Conservation (phyloP, 1,140 invertebrate species). For the Brachionus paranguensis region DNA sequence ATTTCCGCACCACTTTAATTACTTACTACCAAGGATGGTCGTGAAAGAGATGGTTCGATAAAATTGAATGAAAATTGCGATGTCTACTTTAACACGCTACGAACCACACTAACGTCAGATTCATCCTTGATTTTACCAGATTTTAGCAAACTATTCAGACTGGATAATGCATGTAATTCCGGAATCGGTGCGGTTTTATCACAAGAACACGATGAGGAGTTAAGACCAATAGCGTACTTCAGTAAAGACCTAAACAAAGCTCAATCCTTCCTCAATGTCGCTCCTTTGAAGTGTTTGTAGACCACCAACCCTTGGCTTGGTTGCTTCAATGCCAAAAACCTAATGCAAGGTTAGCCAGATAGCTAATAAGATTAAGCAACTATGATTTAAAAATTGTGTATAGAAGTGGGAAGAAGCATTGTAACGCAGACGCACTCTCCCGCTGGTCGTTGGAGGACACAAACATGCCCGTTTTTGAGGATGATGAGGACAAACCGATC, state of each 20-base stretch:
- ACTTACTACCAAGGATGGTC: no score
- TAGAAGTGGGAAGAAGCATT: no score
- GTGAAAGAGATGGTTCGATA: no score
- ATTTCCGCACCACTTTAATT: no score
- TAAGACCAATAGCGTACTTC: not conserved
- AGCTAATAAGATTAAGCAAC: not conserved
- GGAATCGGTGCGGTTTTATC: conserved; percentile 53
- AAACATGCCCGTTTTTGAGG: no score
- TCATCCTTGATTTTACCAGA: conserved; percentile 43
- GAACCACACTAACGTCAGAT: no score
- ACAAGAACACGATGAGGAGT: conserved; percentile 42
- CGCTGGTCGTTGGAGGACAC: no score
- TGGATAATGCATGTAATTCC: conserved; percentile 54
- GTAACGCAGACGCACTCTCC: no score
- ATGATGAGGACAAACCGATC: no score
- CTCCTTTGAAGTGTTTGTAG: conserved; percentile 54
- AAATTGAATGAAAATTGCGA: no score
- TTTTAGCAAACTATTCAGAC: conserved; percentile 46
- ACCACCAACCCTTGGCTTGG: conserved; percentile 55
- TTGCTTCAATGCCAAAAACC: conserved; percentile 45
- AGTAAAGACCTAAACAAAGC: not conserved
- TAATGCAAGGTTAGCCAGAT: not conserved
- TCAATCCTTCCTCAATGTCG: conserved; percentile 51
- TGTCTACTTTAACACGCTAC: no score
- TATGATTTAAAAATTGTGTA: no score